Evolutionary conservation across 2,888 invertebrate genomes (phyloP).

Genomic region (Melipona beecheii): DNA sequence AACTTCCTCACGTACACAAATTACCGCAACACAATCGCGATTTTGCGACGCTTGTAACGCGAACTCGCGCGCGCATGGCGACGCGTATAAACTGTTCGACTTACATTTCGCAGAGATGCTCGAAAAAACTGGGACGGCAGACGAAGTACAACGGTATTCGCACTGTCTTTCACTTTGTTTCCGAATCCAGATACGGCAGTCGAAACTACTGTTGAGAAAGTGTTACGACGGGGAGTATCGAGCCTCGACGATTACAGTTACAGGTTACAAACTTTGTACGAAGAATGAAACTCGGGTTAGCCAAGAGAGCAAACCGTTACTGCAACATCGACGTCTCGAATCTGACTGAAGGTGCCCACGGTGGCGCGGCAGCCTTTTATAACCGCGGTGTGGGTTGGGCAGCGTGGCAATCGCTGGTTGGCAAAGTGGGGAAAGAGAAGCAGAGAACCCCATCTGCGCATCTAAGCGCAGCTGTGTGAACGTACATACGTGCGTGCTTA

Average conservation of each 20-base stretch:
- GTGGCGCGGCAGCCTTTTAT: constrained; percentile 69
- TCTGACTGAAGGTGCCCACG: constrained; percentile 66
- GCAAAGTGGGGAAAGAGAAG: constrained; percentile 5
- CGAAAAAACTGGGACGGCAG: constrained; percentile 37
- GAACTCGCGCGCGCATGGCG: neutral
- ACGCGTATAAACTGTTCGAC: constrained; percentile 6
- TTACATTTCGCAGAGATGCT: constrained; percentile 60
- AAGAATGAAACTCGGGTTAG: neutral
- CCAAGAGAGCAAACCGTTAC: neutral
- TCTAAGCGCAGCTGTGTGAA: constrained; percentile 15
- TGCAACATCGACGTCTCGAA: constrained; percentile 35
- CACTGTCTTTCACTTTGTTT: constrained; percentile 60
- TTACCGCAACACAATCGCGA: neutral
- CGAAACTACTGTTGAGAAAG: neutral
- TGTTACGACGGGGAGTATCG: neutral
- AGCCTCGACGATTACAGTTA: constrained; percentile 7
- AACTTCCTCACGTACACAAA: neutral
- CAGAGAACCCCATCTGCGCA: constrained; percentile 52
- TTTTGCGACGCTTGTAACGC: neutral
- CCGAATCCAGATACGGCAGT: constrained; percentile 13
- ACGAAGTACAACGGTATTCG: constrained; percentile 27
- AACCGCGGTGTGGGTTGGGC: constrained; percentile 69
- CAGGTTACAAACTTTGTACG: constrained; percentile 1
- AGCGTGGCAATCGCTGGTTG: constrained; percentile 26
- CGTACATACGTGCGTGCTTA: neutral